A percentile compares a stretch with the other conserved stretches of the same genome.
Evolutionary conservation across 2,113 vertebrate species (phyloP).

Genomic region (Antigone vipio): DNA sequence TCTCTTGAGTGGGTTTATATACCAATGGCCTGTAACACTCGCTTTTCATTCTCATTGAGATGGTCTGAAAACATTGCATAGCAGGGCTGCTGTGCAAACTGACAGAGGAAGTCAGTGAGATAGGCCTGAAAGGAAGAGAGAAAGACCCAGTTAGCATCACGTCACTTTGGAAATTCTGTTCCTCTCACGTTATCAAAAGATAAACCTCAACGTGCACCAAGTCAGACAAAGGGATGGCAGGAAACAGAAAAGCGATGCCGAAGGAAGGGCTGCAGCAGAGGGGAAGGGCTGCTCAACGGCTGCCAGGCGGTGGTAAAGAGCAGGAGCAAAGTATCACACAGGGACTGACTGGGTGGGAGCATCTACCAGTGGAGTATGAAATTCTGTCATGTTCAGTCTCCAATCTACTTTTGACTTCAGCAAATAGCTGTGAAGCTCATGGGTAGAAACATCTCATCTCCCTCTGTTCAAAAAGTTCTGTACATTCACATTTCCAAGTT

Average conservation of each 20-base stretch:
- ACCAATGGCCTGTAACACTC: constrained; percentile 90
- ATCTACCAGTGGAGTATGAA: neutral
- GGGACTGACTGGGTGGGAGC: neutral
- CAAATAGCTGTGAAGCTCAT: neutral
- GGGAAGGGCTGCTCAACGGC: neutral
- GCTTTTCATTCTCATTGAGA: constrained; percentile 89
- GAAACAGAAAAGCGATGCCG: neutral
- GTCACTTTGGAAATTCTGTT: neutral
- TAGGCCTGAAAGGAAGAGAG: constrained; percentile 82
- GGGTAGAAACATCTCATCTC: neutral
- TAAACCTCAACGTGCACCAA: neutral
- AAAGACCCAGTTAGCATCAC: neutral
- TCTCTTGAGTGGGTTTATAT: constrained; percentile 72
- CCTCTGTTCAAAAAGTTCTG: neutral
- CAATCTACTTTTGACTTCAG: neutral
- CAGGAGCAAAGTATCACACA: neutral
- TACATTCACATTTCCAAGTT: neutral
- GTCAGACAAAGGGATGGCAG: rapidly evolving
- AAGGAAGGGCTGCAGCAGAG: neutral
- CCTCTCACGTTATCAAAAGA: neutral
- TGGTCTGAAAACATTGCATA: constrained; percentile 95
- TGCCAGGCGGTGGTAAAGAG: neutral
- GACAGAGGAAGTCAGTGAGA: constrained; percentile 94
- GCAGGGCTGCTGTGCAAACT: constrained; percentile 97
- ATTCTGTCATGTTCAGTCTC: neutral